Evolutionary conservation across 2,888 invertebrate species (phyloP).

Genomic region (Lithophane leautieri): DNA sequence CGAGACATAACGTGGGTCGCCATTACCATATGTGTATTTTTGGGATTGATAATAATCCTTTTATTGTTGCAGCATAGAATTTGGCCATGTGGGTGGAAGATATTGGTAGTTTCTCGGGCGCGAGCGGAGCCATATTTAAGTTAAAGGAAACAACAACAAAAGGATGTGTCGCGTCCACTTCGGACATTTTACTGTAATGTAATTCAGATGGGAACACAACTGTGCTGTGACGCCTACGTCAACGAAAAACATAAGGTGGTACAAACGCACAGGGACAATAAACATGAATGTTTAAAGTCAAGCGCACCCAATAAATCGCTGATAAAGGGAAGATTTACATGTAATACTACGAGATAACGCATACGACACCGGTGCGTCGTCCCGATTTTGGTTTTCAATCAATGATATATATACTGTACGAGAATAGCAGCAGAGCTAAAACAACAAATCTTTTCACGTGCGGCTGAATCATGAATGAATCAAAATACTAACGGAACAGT

Average conservation of each 20-base stretch:
- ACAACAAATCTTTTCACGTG: conserved; percentile 63
- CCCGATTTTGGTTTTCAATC: conserved; percentile 75
- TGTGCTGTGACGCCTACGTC: conserved; percentile 87
- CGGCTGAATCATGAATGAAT: conserved; percentile 76
- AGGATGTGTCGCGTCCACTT: conserved; percentile 74
- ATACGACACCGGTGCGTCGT: conserved; percentile 78
- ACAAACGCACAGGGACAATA: conserved; percentile 76
- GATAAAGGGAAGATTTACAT: conserved; percentile 85
- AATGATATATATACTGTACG: conserved; percentile 69
- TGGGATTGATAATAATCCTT: conserved; percentile 77
- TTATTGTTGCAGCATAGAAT: conserved; percentile 83
- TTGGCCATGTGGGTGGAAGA: conserved; percentile 82
- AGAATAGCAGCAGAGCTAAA: conserved; percentile 58
- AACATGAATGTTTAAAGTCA: conserved; percentile 84
- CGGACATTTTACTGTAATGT: conserved; percentile 78
- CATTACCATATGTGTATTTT: conserved; percentile 80
- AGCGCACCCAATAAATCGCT: conserved; percentile 86
- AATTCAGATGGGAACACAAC: conserved; percentile 80
- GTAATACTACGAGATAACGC: conserved; percentile 81
- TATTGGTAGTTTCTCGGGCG: conserved; percentile 77
- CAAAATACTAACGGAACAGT: conserved; percentile 74
- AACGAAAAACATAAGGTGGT: conserved; percentile 80
- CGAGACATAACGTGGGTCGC: conserved; percentile 81
- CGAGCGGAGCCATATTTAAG: conserved; percentile 70
- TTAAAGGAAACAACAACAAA: conserved; percentile 77